phyloP scores from a whole-genome alignment of 2,888 invertebrate species.

The Eutolmus rufibarbis region DNA sequence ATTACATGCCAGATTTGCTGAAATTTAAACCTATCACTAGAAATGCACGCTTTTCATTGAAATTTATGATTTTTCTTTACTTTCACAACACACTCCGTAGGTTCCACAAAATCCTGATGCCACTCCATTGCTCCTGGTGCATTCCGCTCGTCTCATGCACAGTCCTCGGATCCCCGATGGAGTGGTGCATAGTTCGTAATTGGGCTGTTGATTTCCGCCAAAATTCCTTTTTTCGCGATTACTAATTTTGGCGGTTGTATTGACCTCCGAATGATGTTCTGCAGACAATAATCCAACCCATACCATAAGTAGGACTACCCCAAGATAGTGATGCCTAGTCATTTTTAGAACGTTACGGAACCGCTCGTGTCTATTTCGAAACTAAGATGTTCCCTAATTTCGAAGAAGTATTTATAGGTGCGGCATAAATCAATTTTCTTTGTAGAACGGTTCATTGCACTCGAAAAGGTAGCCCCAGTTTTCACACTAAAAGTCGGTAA shows the following conservation, averaged over 20 bases:
- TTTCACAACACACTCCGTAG: constrained; percentile 60
- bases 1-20: constrained; percentile 58
- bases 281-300: neutral
- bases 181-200: constrained; percentile 54
- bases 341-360: neutral
- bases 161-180: constrained; percentile 55
- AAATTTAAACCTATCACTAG: neutral
- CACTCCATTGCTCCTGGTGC: constrained; percentile 56
- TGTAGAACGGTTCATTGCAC: neutral
- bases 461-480: neutral
- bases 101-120: constrained; percentile 58
- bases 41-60: neutral
- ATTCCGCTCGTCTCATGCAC: constrained; percentile 58
- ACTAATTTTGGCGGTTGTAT: neutral
- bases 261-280: neutral
- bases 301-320: neutral
- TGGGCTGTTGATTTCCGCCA: neutral
- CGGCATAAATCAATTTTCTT: neutral
- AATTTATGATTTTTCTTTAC: constrained; percentile 51
- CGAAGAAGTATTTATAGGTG: neutral
- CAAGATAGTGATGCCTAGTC: neutral
- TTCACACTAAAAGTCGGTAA: neutral
- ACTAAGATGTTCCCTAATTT: neutral
- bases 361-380: neutral
- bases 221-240: neutral